A percentile compares a stretch with the other conserved stretches of the same genome.
phyloP scores from a whole-genome alignment of 2,113 vertebrate genomes.

The Aepyceros melampus region DNA sequence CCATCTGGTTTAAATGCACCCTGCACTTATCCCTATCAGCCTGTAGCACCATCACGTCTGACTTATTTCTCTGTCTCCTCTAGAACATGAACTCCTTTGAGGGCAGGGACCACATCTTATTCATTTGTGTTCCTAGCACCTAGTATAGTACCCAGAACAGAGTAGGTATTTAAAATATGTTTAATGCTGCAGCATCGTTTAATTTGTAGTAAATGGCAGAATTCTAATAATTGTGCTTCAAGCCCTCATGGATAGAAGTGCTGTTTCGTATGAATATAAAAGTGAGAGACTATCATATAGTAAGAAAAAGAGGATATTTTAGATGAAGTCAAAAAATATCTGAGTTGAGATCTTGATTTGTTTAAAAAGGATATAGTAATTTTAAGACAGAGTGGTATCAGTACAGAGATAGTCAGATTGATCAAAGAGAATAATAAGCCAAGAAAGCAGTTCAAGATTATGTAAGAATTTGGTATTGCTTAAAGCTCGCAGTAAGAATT shows the following conservation, averaged over 20 bases:
- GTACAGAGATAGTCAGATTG: background rate
- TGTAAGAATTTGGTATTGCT: slow-evolving; percentile 7
- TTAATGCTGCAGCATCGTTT: background rate
- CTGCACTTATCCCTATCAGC: background rate
- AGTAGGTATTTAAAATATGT: background rate
- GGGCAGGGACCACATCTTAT: background rate
- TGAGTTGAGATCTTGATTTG: background rate
- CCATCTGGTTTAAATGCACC: background rate
- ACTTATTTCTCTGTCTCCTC: background rate
- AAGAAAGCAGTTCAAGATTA: background rate
- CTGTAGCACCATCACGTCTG: background rate
- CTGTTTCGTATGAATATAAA: background rate
- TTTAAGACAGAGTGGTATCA: background rate
- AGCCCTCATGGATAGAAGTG: background rate
- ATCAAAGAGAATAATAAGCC: background rate
- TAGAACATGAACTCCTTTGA: background rate
- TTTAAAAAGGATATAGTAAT: background rate
- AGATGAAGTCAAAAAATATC: background rate
- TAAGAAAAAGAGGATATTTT: background rate
- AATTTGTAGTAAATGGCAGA: background rate
- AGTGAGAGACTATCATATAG: background rate
- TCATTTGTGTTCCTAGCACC: background rate
- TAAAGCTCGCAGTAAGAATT: background rate
- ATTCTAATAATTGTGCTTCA: background rate
- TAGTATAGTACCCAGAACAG: background rate